Percentiles rank a stretch among this genome's conserved stretches.
phyloP scores from a whole-genome alignment of 2,888 invertebrate genomes.

The Omphaloscelis lunosa region DNA sequence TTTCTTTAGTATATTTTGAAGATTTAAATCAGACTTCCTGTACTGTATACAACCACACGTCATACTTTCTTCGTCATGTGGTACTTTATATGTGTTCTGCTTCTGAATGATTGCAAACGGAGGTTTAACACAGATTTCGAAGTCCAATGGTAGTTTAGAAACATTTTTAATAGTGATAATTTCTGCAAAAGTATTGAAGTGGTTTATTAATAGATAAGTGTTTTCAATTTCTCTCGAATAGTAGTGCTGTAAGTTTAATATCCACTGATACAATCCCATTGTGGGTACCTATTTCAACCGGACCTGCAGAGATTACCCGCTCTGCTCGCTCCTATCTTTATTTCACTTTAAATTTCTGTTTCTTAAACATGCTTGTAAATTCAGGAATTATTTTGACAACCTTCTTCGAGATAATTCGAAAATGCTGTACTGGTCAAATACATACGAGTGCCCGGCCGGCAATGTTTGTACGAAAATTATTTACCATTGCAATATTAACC shows the following conservation, averaged over 20 bases:
- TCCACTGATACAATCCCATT: background rate
- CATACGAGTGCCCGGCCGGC: too few species aligned
- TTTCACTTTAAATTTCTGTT: background rate
- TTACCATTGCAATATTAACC: too few species aligned
- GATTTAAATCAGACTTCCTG: slow-evolving; percentile 80
- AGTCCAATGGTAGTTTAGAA: slow-evolving; percentile 87
- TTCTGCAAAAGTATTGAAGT: slow-evolving; percentile 80
- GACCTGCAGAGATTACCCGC: background rate
- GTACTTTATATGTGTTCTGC: slow-evolving; percentile 81
- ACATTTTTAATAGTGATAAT: slow-evolving; percentile 89
- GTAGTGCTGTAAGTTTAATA: background rate
- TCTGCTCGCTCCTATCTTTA: background rate
- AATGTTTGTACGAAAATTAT: too few species aligned
- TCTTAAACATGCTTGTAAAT: background rate
- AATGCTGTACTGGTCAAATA: too few species aligned
- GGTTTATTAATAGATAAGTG: background rate
- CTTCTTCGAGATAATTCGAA: too few species aligned
- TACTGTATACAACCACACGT: slow-evolving; percentile 84
- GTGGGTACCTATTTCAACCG: background rate
- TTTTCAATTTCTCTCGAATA: background rate
- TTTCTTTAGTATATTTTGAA: slow-evolving; percentile 76
- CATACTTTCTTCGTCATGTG: slow-evolving; percentile 77
- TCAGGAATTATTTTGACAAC: too few species aligned
- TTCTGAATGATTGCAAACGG: slow-evolving; percentile 89
- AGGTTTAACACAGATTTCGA: slow-evolving; percentile 84